phyloP scores from a whole-genome alignment of 2,797 vertebrate genomes.

The Antennarius maculatus region DNA sequence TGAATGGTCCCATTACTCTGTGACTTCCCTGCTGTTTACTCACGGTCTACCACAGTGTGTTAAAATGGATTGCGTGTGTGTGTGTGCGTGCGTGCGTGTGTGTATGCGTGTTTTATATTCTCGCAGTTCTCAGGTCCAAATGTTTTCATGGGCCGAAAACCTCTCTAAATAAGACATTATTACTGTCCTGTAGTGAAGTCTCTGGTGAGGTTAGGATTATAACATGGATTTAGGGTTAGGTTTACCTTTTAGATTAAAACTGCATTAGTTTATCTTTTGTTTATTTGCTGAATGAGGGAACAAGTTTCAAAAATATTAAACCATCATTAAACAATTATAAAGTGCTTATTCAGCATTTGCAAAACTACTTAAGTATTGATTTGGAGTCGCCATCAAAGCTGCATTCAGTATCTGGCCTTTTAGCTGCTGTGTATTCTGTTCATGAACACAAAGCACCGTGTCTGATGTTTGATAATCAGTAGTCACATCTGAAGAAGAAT shows the following conservation, averaged over 20 bases:
- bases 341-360: no score
- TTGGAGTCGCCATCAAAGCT: neutral
- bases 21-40: slow-evolving; percentile 68
- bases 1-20: slow-evolving; percentile 78
- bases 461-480: neutral
- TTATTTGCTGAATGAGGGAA: no score
- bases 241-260: neutral
- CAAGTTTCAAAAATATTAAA: no score
- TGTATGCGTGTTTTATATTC: slow-evolving; percentile 22
- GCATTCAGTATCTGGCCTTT: neutral
- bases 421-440: neutral
- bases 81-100: slow-evolving; percentile 30
- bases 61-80: slow-evolving; percentile 35
- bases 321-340: no score
- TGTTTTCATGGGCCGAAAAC: neutral
- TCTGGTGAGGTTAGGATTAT: neutral
- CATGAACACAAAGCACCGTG: neutral
- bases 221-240: neutral
- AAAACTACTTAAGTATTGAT: no score
- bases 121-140: slow-evolving; percentile 19
- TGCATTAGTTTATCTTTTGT: neutral
- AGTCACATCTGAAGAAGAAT: no score
- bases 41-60: slow-evolving; percentile 54
- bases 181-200: neutral
- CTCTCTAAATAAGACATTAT: neutral